Evolutionary conservation across 2,888 invertebrate genomes (phyloP), one percentile per base, ranked within the genome.

Genomic region (Endotricha flammealis): DNA sequence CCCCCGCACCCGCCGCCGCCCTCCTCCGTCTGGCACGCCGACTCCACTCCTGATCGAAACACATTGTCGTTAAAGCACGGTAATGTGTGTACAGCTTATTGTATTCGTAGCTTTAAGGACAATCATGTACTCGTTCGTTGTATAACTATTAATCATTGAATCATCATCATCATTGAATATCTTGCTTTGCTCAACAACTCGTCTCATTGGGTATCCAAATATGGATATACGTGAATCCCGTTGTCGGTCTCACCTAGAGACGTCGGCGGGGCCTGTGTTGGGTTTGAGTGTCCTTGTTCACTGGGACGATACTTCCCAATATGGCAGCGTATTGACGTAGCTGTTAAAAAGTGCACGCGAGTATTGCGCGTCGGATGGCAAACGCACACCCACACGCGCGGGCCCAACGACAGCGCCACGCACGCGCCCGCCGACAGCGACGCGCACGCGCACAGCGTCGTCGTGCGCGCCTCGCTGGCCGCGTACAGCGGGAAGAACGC

Each of bases 331-430:
- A 93, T 91, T 43, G 90, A 90, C 57, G 92, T 92, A 36, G 91
- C 90, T 2, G 93, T 93, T 4, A 92, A 91, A 74, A 93, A 93
- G 45, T 91, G 89, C 12, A 91, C 90, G 29, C 94, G 85, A 51
- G 92, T 92, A 74, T 95, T 95, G 60, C 91, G 90, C 74, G 93
- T 92, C 3, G 94, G 94, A 40, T 91, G 88, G 54, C 91, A 87
- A 24, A 93, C 65, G 46, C 94, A 93, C 56, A 66, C 53, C 51
- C 92, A 94, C 28, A 93, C 75, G 76, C 94, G 93, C 2, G 93
- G 94, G 44, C 92, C 86, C 75, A 94, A 93, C 38, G 94, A 87
- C 48, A 94, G 90, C 31, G 90, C 83, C 59, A 94, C 88, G 25
- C 91, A 92, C 4, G 93, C 92, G 53, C 90, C 88, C 4, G 93